Evolutionary conservation across 2,797 vertebrate genomes (phyloP), one percentile per base, ranked within the genome.

Genomic region (Acipenser oxyrinchus): DNA sequence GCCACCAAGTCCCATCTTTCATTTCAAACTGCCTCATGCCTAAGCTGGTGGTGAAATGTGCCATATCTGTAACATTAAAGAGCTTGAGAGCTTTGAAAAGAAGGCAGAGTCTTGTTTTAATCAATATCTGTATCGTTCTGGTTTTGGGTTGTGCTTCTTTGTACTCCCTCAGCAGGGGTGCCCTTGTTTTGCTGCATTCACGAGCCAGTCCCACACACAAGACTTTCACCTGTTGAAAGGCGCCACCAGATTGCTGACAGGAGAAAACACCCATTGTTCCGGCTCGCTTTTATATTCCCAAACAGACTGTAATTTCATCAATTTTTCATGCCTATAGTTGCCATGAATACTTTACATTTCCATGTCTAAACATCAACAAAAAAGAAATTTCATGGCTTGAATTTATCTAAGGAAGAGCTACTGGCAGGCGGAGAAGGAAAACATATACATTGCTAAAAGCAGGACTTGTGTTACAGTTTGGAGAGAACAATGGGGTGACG

Each of bases 251-350:
- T 83, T 60, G 48, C 76, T 80, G 78, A 84, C 83, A 86, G 80
- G 84, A 85, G 81, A 80, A 69, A 81, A 76, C 77, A 77, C 75
- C 82, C 85, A 89, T 87, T 83, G 88, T 89, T 87, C 86, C 77
- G 76, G 82, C 75, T n/a, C 37, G 75, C 76, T 68, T 64, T 79
- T 76, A 78, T 81, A 81, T 81, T 76, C 83, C 76, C 84, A 81
- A 91, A 89, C 88, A 88, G 87, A 92, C 90, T 92, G 89, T 92
- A 92, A 93, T 94, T 89, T 89, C 87, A 89, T 89, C 88, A 84
- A 90, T 94, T 93, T 90, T 92, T 88, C 87, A 93, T 89, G 92
- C 84, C 84, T 89, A 85, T 87, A 83, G 87, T 73, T 76, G 74
- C 77, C 82, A 76, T 90, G 89, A 93, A 92, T 87, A 82, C 87